Base-by-base conservation (phyloP, 2,888 invertebrate genomes). In the Nymphalis polychloros region DNA sequence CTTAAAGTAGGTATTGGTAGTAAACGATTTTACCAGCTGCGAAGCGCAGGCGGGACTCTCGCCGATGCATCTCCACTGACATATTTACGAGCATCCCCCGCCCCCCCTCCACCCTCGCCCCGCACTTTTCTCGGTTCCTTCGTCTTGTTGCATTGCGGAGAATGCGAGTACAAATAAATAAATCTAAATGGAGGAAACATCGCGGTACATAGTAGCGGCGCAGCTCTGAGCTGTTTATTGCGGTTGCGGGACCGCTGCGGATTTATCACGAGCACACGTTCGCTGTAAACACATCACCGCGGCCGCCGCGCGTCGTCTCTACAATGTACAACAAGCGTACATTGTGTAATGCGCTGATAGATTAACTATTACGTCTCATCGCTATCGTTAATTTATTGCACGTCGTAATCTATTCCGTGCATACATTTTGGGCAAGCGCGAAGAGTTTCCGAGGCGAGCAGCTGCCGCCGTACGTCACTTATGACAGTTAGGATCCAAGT, bases 131-230 rank as follows among this genome's bases (percentile, higher is more conserved):
- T 52, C 68, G n/a, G 49, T 67, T 63, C 66, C 67, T 68, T 63
- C 74, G 70, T 81, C 80, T 79, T 80, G 78, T 83, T 82, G 85
- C 85, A 81, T 81, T 79, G 83, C 81, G 75, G 76, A 72, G 71
- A 55, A 55, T 23, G 53, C 31, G 73, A 77, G 72, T 71, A 77
- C 82, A 81, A 79, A 86, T 86, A 86, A 87, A 87, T 86, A 84
- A 85, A 82, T 82, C 82, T 81, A 85, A 85, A 85, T 84, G 82
- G 79, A 84, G 84, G 87, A 78, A 79, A 77, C 75, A 78, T 77
- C 76, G 59, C 49, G 46, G 64, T 62, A 23, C 59, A 48, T 55
- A 27, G 59, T 19, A 48, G 41, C 35, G 17, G 59, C 41, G 60
- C 27, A 59, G 20, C 57, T 68, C 62, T 72, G 75, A 68, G 63